Evolutionary conservation across 2,797 vertebrate species (phyloP).

Genomic region (Botia kubotai): DNA sequence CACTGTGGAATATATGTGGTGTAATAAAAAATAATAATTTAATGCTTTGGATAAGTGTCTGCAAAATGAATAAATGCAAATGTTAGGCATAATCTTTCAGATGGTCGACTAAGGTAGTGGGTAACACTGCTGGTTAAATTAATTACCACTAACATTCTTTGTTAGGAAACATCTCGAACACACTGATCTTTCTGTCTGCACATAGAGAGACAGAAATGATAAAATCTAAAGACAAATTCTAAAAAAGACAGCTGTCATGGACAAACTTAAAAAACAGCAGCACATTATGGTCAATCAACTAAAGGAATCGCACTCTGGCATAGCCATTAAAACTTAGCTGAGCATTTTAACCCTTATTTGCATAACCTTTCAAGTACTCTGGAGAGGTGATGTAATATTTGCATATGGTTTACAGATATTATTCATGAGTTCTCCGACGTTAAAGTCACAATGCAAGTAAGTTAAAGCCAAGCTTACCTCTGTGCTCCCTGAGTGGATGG

Average conservation of each 20-base stretch:
- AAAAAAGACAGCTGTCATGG: background rate
- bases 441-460: background rate
- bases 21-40: background rate
- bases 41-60: background rate
- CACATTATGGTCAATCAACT: constrained; percentile 13
- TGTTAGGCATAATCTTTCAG: background rate
- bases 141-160: background rate
- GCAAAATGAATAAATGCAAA: background rate
- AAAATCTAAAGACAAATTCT: constrained; percentile 1
- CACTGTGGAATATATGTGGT: background rate
- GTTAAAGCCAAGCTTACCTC: constrained; percentile 83
- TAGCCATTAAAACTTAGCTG: constrained; percentile 13
- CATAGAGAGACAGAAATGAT: background rate
- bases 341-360: constrained; percentile 34
- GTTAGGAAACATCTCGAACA: background rate
- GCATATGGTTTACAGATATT: constrained; percentile 29
- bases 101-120: background rate
- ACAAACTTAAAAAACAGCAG: constrained; percentile 2
- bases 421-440: background rate
- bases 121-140: background rate
- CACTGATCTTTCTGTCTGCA: background rate
- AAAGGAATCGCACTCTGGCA: background rate
- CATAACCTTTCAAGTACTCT: constrained; percentile 33
- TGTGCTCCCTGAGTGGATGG: constrained; percentile 99
- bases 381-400: constrained; percentile 31